Conservation (phyloP, 1,140 invertebrate species). For the Drosophila tristis region DNA sequence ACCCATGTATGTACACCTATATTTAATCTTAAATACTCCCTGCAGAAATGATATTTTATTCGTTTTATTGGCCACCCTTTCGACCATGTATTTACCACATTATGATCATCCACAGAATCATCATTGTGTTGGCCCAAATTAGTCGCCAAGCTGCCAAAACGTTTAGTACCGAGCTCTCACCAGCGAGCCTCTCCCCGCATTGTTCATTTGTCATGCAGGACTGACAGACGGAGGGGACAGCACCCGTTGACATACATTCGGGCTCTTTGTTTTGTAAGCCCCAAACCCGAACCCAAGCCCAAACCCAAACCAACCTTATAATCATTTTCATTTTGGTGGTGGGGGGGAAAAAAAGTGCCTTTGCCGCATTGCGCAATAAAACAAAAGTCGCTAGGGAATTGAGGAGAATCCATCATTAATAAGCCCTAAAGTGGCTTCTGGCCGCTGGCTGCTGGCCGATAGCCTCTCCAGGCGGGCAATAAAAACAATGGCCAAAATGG, state of each 20-base stretch:
- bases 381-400: constrained; percentile 60
- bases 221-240: constrained; percentile 13
- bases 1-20: too few species aligned
- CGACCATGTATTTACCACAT: neutral
- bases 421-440: constrained; percentile 75
- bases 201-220: constrained; percentile 79
- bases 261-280: constrained; percentile 50
- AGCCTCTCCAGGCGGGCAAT: constrained; percentile 74
- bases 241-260: constrained; percentile 75
- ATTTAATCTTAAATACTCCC: too few species aligned
- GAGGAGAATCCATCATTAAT: constrained; percentile 82
- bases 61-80: neutral
- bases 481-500: constrained; percentile 79
- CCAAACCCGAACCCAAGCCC: constrained; percentile 4
- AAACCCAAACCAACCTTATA: constrained; percentile 2
- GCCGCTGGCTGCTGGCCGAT: constrained; percentile 34
- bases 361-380: constrained; percentile 72
- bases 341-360: constrained; percentile 12
- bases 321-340: constrained; percentile 1
- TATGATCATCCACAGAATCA: constrained; percentile 6
- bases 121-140: constrained; percentile 62
- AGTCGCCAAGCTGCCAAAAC: constrained; percentile 78
- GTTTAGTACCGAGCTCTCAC: constrained; percentile 72
- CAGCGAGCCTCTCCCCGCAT: constrained; percentile 34
- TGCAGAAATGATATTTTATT: too few species aligned